A percentile compares a stretch with the other conserved stretches of the same genome.
phyloP scores from a whole-genome alignment of 2,113 vertebrate genomes.

The Actenoides hombroni region DNA sequence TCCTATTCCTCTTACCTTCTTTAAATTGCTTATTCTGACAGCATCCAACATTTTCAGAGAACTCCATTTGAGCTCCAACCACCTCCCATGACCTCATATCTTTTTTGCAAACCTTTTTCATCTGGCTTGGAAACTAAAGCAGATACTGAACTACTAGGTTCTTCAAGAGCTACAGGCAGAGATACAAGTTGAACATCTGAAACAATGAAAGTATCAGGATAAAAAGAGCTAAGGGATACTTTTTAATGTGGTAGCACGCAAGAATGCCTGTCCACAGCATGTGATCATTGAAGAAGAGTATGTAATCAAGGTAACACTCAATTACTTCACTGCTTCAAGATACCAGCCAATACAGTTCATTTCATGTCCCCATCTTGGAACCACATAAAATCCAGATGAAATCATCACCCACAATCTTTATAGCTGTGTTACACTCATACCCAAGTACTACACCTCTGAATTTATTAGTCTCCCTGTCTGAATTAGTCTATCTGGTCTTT shows the following conservation, averaged over 20 bases:
- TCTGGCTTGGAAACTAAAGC: background rate
- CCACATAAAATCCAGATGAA: background rate
- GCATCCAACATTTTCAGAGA: background rate
- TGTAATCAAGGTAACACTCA: background rate
- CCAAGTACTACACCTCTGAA: background rate
- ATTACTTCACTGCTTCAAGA: background rate
- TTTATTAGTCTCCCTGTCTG: too few species aligned
- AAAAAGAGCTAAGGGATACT: background rate
- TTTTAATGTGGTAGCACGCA: background rate
- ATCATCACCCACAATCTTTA: background rate
- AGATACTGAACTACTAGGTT: background rate
- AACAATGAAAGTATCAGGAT: background rate
- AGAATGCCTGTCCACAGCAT: background rate
- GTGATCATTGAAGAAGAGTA: background rate
- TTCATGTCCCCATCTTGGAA: background rate
- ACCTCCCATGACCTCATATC: background rate
- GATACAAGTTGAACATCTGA: background rate
- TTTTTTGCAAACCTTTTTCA: background rate
- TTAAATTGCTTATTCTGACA: background rate
- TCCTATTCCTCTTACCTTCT: background rate
- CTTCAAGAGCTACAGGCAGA: background rate
- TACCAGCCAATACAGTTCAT: background rate
- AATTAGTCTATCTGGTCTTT: background rate
- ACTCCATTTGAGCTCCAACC: background rate
- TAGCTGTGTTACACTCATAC: background rate